Conservation (phyloP, 2,797 vertebrate species). For the Buphagus erythrorhynchus region DNA sequence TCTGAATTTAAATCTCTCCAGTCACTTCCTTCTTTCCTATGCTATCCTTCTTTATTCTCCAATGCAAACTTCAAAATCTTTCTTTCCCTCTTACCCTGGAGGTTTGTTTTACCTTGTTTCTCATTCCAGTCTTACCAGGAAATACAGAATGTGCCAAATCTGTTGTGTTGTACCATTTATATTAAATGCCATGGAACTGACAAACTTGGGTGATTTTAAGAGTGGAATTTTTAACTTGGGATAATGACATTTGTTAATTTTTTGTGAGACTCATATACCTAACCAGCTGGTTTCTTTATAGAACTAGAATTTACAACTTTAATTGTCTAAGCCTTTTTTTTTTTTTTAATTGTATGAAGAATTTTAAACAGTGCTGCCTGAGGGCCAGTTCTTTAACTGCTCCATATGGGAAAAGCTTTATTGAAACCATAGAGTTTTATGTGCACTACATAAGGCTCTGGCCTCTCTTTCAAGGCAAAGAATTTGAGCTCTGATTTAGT, state of each 20-base stretch:
- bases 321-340: background rate
- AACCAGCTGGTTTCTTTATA: background rate
- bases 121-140: slow-evolving; percentile 24
- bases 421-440: background rate
- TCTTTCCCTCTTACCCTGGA: background rate
- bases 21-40: background rate
- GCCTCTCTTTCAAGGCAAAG: background rate
- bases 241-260: background rate
- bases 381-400: background rate
- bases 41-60: slow-evolving; percentile 28
- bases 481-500: background rate
- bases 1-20: slow-evolving; percentile 23
- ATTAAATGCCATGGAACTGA: slow-evolving; percentile 21
- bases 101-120: slow-evolving; percentile 45
- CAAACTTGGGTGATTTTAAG: background rate
- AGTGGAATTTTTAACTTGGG: slow-evolving; percentile 13
- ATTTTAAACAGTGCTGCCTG: background rate
- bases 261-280: background rate
- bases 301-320: background rate
- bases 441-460: background rate
- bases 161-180: background rate
- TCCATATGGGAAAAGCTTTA: background rate
- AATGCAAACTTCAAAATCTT: slow-evolving; percentile 31
- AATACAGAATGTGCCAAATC: slow-evolving; percentile 9
- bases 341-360: background rate